Conservation (phyloP, 1,140 invertebrate genomes). For the Metopolophium dirhodum region DNA sequence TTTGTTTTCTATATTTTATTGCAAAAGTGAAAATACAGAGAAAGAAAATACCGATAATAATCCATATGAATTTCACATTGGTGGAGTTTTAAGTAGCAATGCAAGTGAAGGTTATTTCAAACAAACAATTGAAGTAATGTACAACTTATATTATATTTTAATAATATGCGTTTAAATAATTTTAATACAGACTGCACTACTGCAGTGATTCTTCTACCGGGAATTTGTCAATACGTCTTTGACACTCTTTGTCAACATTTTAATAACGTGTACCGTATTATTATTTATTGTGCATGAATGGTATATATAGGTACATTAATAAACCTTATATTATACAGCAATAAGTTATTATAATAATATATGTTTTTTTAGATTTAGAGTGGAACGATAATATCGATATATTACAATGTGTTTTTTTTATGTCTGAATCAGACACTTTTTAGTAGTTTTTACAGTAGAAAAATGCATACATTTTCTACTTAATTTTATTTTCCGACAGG, state of each 20-base stretch:
- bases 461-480: too few species aligned
- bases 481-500: too few species aligned
- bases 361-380: too few species aligned
- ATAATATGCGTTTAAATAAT: not conserved
- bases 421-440: too few species aligned
- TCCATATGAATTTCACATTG: constrained; percentile 82
- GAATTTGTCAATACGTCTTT: not conserved
- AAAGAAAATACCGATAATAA: constrained; percentile 63
- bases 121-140: constrained; percentile 78
- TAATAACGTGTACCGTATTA: not conserved
- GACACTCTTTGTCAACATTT: not conserved
- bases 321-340: too few species aligned
- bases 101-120: constrained; percentile 79
- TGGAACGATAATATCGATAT: too few species aligned
- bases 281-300: not conserved
- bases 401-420: too few species aligned
- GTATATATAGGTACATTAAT: too few species aligned
- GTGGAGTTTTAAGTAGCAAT: constrained; percentile 86
- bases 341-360: too few species aligned
- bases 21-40: not conserved
- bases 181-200: not conserved
- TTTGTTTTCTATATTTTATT: not conserved
- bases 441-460: too few species aligned
- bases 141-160: not conserved
- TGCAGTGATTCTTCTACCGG: not conserved